These are phyloP conservation scores for Platyscapa corneri DNA, from an alignment of 1,140 invertebrate genomes.

Conservation along the genomic window DNA sequence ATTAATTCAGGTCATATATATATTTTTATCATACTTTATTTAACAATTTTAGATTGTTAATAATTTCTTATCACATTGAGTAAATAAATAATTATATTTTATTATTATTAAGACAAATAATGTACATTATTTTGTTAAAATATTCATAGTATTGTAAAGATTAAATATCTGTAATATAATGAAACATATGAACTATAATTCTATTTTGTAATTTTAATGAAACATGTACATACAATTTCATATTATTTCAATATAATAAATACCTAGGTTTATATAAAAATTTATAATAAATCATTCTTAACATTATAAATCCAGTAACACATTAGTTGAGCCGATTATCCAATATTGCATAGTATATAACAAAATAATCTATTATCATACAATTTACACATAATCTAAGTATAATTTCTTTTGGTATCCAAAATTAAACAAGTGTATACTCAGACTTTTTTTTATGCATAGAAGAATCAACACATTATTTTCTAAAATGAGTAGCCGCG, in stretches of 20 bases:
- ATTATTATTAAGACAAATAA: too few relatives aligned
- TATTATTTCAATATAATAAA: background rate
- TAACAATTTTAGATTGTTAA: too few relatives aligned
- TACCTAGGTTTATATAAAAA: background rate
- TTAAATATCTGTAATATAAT: background rate
- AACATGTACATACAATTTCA: too few relatives aligned
- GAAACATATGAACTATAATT: background rate
- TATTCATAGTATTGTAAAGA: background rate
- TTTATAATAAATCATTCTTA: too few relatives aligned
- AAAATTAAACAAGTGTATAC: constrained; percentile 35
- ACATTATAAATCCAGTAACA: too few relatives aligned
- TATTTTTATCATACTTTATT: too few relatives aligned
- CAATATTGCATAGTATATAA: too few relatives aligned
- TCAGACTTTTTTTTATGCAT: background rate
- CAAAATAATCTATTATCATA: too few relatives aligned
- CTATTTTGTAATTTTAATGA: background rate
- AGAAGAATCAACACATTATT: constrained; percentile 6
- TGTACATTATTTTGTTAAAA: background rate
- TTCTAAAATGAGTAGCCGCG: constrained; percentile 4
- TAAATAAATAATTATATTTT: too few relatives aligned
- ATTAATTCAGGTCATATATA: too few relatives aligned
- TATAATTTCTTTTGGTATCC: background rate
- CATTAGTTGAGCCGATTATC: too few relatives aligned
- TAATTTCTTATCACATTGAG: too few relatives aligned
- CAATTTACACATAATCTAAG: background rate